Evolutionary conservation across 2,797 vertebrate genomes (phyloP).

Genomic region (Rallus crepitans): DNA sequence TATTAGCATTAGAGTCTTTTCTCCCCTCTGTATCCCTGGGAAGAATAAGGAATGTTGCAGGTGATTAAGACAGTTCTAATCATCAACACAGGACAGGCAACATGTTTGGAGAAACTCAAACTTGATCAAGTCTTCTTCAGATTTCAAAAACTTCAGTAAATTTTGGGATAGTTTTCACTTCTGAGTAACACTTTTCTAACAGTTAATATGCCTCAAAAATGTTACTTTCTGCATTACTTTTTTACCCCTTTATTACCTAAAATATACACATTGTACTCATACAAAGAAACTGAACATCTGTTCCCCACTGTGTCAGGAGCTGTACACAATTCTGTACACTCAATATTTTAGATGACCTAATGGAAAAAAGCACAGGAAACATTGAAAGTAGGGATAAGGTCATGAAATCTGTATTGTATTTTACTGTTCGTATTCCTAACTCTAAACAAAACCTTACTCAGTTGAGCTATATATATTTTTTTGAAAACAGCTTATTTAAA

Average conservation of each 20-base stretch:
- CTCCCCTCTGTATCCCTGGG: not conserved
- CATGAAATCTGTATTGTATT: not conserved
- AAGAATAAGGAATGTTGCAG: slow-evolving; percentile 30
- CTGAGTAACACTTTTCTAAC: not conserved
- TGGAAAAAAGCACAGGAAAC: slow-evolving; percentile 4
- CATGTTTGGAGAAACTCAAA: not conserved
- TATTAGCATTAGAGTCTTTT: slow-evolving; percentile 52
- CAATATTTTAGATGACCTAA: not conserved
- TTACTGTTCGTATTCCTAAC: not conserved
- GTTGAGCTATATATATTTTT: not conserved
- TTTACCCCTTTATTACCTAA: not conserved
- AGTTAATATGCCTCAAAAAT: not conserved
- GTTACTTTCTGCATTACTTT: not conserved
- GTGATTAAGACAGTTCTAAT: not conserved
- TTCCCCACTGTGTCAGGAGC: not conserved
- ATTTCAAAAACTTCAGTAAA: slow-evolving; percentile 3
- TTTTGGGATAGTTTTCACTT: not conserved
- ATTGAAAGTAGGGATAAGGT: not conserved
- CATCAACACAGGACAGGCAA: not conserved
- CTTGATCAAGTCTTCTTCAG: not conserved
- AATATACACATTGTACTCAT: not conserved
- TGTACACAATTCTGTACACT: not conserved
- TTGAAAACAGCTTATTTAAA: not conserved
- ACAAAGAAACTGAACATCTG: not conserved
- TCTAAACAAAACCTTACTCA: slow-evolving; percentile 2